These are phyloP conservation scores for Reticulitermes speratus DNA, from an alignment of 1,140 invertebrate species.

Conservation along the genomic window DNA sequence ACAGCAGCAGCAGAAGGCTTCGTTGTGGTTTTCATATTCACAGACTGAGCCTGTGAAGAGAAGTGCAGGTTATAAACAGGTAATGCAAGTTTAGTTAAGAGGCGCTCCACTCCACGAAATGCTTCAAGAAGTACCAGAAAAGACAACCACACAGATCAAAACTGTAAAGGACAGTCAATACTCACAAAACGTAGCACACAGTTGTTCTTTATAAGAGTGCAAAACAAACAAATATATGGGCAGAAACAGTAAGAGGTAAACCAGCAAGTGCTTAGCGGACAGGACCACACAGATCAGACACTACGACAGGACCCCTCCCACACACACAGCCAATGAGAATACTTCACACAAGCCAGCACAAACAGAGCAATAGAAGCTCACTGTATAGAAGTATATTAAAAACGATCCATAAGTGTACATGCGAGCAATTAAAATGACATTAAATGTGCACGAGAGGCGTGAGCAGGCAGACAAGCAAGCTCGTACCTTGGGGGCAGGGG, in stretches of 20 bases:
- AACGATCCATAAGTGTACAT: neutral
- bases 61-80: neutral
- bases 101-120: neutral
- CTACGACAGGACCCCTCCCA: neutral
- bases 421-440: constrained; percentile 10
- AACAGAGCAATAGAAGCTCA: neutral
- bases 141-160: neutral
- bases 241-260: constrained; percentile 26
- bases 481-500: constrained; percentile 33
- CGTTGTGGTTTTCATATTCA: neutral
- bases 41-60: neutral
- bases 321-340: constrained; percentile 21
- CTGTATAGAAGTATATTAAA: neutral
- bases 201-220: constrained; percentile 7
- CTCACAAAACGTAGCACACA: constrained; percentile 15
- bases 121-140: neutral
- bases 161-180: constrained; percentile 18
- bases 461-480: constrained; percentile 26
- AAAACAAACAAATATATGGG: constrained; percentile 25
- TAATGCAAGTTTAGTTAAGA: neutral
- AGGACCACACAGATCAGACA: constrained; percentile 23
- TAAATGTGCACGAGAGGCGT: constrained; percentile 4
- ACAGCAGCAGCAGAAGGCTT: neutral
- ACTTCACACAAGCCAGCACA: constrained; percentile 1
- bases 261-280: constrained; percentile 24